Percentiles rank a stretch among this genome's conserved stretches.
Conservation (phyloP, 2,797 vertebrate genomes). For the Pampus argenteus region DNA sequence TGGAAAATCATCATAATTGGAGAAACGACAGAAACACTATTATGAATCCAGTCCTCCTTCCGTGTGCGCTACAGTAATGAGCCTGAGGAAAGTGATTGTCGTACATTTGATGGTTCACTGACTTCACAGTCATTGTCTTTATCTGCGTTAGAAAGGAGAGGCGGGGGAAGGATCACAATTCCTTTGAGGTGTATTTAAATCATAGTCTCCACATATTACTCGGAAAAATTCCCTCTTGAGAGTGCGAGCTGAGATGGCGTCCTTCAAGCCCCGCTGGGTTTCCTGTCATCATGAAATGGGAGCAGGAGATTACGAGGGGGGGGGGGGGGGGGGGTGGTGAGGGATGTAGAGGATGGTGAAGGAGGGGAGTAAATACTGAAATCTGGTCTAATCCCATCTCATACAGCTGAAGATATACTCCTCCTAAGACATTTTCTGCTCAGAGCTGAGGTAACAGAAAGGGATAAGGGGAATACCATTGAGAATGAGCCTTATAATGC, state of each 20-base stretch:
- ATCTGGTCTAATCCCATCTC: constrained; percentile 82
- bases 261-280: constrained; percentile 85
- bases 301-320: constrained; percentile 82
- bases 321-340: constrained; percentile 54
- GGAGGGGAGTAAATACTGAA: constrained; percentile 75
- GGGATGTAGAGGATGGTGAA: constrained; percentile 61
- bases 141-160: constrained; percentile 65
- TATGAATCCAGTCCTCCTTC: constrained; percentile 53
- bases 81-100: constrained; percentile 75
- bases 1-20: constrained; percentile 61
- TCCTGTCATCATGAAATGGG: constrained; percentile 81
- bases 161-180: constrained; percentile 62
- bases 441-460: constrained; percentile 50
- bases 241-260: constrained; percentile 76
- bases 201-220: constrained; percentile 76
- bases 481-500: constrained; percentile 38
- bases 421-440: constrained; percentile 64
- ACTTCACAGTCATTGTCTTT: constrained; percentile 78
- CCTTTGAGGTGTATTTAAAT: constrained; percentile 82
- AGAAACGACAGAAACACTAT: constrained; percentile 52
- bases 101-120: constrained; percentile 76
- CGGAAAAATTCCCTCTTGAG: constrained; percentile 76
- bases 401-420: constrained; percentile 74
- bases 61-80: constrained; percentile 68
- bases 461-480: constrained; percentile 36